These are phyloP conservation scores for Ophioninae sp. DNA, from an alignment of 2,888 invertebrate species.

Conservation along the genomic window DNA sequence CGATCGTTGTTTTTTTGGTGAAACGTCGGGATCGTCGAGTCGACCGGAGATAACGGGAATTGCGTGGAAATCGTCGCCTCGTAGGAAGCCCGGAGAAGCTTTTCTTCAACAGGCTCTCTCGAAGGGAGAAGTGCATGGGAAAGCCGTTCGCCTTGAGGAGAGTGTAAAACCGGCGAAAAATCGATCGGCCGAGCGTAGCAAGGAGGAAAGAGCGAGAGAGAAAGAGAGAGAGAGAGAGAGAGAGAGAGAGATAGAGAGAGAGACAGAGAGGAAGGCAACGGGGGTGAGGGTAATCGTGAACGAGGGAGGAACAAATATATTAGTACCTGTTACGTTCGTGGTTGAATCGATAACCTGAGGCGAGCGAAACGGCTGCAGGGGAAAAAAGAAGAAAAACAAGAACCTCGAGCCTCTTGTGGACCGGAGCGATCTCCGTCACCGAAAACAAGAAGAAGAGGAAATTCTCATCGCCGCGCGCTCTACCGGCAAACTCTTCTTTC, in stretches of 20 bases:
- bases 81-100: no score
- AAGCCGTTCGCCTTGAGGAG: conserved; percentile 54
- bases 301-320: conserved; percentile 25
- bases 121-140: conserved; percentile 25
- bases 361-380: neutral
- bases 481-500: conserved; percentile 19
- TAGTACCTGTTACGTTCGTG: conserved; percentile 45
- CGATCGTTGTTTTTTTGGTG: no score
- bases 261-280: conserved; percentile 43
- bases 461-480: conserved; percentile 10
- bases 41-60: no score
- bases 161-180: conserved; percentile 43
- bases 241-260: conserved; percentile 35
- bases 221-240: conserved; percentile 39
- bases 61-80: no score
- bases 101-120: neutral
- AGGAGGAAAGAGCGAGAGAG: conserved; percentile 19
- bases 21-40: no score
- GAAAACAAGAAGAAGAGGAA: conserved; percentile 17
- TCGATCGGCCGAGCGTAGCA: conserved; percentile 36
- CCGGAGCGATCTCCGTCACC: conserved; percentile 33
- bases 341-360: conserved; percentile 40
- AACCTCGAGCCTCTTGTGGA: neutral
- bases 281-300: conserved; percentile 26
- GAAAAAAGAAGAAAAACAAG: conserved; percentile 8